Conservation (phyloP, 2,888 invertebrate species). For the Theretra japonica region DNA sequence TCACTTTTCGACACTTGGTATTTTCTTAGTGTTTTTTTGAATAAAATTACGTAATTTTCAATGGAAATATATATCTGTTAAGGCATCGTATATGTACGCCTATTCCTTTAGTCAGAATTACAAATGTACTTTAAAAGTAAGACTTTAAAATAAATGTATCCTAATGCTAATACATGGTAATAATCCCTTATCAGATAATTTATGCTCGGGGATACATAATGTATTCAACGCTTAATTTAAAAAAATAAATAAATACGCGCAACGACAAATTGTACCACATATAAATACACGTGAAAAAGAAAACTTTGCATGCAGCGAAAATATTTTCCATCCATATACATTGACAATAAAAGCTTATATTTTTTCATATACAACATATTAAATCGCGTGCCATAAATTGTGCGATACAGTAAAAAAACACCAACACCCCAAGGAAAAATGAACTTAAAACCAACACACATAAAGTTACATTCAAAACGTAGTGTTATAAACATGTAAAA, state of each 20-base stretch:
- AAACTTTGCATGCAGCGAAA: neutral
- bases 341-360: neutral
- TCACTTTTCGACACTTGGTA: neutral
- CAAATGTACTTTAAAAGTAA: too few species aligned
- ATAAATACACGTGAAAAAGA: neutral
- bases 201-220: neutral
- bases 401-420: neutral
- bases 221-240: neutral
- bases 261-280: neutral
- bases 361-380: neutral
- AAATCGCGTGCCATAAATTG: conserved; percentile 4
- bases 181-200: too few species aligned
- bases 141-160: too few species aligned
- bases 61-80: too few species aligned
- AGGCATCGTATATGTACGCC: too few species aligned
- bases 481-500: neutral
- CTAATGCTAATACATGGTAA: too few species aligned
- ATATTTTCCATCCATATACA: neutral
- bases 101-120: too few species aligned
- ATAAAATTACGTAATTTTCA: too few species aligned
- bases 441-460: neutral
- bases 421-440: neutral
- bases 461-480: neutral
- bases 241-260: too few species aligned
- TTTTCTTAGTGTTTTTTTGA: neutral